Evolutionary conservation across 2,888 invertebrate genomes (phyloP).

Genomic region (Mellilla xanthometata): DNA sequence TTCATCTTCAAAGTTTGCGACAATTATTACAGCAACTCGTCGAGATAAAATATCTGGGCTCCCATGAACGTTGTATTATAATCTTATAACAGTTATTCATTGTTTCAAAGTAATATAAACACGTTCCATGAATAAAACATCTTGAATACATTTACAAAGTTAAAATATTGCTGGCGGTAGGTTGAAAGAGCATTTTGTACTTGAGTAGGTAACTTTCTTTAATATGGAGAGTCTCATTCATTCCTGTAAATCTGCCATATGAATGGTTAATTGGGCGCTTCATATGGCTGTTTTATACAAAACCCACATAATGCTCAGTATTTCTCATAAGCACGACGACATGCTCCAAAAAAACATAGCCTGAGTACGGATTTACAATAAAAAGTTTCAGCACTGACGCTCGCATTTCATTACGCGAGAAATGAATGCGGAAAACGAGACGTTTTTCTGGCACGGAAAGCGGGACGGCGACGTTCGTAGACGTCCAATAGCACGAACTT

Average conservation of each 20-base stretch:
- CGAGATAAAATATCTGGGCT: slow-evolving; percentile 18
- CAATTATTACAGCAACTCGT: slow-evolving; percentile 19
- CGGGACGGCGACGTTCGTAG: slow-evolving; percentile 35
- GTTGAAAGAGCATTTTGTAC: neutral
- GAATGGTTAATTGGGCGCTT: slow-evolving; percentile 21
- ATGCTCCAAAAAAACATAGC: slow-evolving; percentile 58
- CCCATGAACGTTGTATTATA: slow-evolving; percentile 12
- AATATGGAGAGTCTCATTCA: slow-evolving; percentile 8
- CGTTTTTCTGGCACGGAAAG: slow-evolving; percentile 50
- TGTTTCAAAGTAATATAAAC: slow-evolving; percentile 20
- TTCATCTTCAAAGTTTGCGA: slow-evolving; percentile 13
- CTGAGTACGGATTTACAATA: slow-evolving; percentile 56
- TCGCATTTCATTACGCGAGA: slow-evolving; percentile 69
- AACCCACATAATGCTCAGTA: slow-evolving; percentile 50
- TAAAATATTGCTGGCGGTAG: slow-evolving; percentile 10
- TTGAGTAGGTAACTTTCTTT: slow-evolving; percentile 14
- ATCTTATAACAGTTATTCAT: slow-evolving; percentile 19
- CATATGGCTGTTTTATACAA: slow-evolving; percentile 38
- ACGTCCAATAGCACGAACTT: slow-evolving; percentile 41
- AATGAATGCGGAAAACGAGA: slow-evolving; percentile 66
- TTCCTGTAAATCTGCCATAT: slow-evolving; percentile 10
- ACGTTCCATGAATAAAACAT: slow-evolving; percentile 22
- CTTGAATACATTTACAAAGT: slow-evolving; percentile 18
- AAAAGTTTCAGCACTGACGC: slow-evolving; percentile 60
- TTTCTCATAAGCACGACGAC: slow-evolving; percentile 64